Evolutionary conservation across 2,888 invertebrate species (phyloP).

Genomic region (Lithosia quadra): DNA sequence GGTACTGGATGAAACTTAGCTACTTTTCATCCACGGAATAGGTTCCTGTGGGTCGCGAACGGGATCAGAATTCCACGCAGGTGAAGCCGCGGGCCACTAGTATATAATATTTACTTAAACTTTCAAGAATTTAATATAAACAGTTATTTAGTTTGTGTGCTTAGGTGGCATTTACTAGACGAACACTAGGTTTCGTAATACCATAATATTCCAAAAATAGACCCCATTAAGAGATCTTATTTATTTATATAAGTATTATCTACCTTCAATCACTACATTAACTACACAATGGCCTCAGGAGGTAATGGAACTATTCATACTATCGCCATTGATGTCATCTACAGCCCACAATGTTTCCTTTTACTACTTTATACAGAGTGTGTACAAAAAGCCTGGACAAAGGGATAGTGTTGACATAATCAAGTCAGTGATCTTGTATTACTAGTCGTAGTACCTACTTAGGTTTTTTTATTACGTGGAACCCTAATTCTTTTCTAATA

Average conservation of each 20-base stretch:
- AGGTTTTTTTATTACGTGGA: no score
- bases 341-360: background rate
- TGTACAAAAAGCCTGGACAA: background rate
- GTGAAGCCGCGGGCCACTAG: no score
- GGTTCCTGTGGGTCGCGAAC: no score
- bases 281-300: slow-evolving; percentile 2
- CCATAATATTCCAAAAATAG: background rate
- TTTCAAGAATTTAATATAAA: no score
- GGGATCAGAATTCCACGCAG: no score
- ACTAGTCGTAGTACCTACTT: no score
- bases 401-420: background rate
- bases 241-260: background rate
- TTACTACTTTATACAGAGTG: background rate
- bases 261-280: slow-evolving; percentile 5
- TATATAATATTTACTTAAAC: no score
- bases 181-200: background rate
- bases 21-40: no score
- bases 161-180: background rate
- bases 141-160: no score
- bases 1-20: no score
- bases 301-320: slow-evolving; percentile 1
- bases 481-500: no score
- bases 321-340: background rate
- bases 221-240: background rate
- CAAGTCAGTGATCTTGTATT: no score